These are phyloP conservation scores for Thalassaphorura encarpata DNA, from an alignment of 1,140 invertebrate genomes.

Conservation along the genomic window DNA sequence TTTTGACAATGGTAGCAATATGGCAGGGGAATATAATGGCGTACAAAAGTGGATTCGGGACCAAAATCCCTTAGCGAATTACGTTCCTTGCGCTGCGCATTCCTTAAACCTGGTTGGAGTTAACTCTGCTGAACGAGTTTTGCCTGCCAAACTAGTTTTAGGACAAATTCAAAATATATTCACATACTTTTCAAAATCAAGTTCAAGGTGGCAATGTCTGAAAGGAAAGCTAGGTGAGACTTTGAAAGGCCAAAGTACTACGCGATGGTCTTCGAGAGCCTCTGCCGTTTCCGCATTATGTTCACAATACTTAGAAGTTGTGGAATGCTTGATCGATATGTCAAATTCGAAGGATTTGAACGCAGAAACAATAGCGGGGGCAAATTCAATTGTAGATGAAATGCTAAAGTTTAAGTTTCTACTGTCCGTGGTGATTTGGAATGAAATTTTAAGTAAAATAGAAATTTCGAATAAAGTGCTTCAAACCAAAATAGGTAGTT, in stretches of 20 bases:
- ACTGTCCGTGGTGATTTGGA: not conserved
- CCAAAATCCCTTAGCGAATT: constrained; percentile 32
- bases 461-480: not conserved
- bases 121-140: no score
- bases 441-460: not conserved
- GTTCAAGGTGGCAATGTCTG: no score
- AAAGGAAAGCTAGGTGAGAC: no score
- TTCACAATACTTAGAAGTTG: not conserved
- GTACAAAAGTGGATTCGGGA: constrained; percentile 34
- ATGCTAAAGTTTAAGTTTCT: not conserved
- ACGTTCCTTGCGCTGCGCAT: constrained; percentile 35
- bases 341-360: not conserved
- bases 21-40: constrained; percentile 34
- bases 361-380: not conserved
- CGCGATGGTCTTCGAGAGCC: no score
- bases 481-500: not conserved
- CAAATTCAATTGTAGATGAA: not conserved
- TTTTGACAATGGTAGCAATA: constrained; percentile 37
- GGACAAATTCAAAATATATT: no score
- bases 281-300: no score
- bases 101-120: no score
- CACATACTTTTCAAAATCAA: no score
- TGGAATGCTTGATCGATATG: not conserved
- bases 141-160: no score
- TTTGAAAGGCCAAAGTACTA: no score